phyloP scores from a whole-genome alignment of 2,113 vertebrate species.

The Callithrix jacchus region DNA sequence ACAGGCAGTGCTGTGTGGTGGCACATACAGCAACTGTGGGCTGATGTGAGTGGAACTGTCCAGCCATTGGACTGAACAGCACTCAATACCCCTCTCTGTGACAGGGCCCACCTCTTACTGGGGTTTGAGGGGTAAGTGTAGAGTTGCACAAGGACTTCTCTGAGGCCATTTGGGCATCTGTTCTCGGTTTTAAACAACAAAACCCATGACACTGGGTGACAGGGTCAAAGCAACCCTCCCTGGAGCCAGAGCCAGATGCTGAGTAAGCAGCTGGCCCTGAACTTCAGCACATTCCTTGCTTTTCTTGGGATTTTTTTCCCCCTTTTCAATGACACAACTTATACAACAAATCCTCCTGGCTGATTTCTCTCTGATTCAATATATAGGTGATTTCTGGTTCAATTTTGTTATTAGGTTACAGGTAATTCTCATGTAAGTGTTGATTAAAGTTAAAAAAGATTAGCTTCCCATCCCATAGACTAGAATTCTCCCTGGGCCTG shows the following conservation, averaged over 20 bases:
- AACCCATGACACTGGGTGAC: rapidly evolving
- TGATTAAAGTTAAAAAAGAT: slow-evolving; percentile 61
- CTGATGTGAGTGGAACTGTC: rapidly evolving
- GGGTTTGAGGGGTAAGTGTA: not conserved
- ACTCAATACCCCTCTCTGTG: not conserved
- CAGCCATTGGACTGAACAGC: rapidly evolving
- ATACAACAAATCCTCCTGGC: not conserved
- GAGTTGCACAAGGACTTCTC: not conserved
- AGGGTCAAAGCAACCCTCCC: not conserved
- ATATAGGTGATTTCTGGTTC: not conserved
- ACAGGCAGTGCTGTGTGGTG: rapidly evolving
- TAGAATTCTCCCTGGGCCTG: not conserved
- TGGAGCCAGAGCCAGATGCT: not conserved
- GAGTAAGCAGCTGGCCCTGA: not conserved
- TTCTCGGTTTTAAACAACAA: not conserved
- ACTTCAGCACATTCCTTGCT: not conserved
- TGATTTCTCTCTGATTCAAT: not conserved
- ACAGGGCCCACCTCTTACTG: not conserved
- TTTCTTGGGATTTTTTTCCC: not conserved
- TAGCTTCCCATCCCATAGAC: not conserved
- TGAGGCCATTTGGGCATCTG: not conserved
- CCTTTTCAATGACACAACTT: not conserved
- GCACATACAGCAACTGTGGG: rapidly evolving
- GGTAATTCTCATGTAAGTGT: slow-evolving; percentile 46
- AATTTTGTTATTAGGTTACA: slow-evolving; percentile 40